phyloP scores from a whole-genome alignment of 1,140 invertebrate species.

The Drosophila subobscura region DNA sequence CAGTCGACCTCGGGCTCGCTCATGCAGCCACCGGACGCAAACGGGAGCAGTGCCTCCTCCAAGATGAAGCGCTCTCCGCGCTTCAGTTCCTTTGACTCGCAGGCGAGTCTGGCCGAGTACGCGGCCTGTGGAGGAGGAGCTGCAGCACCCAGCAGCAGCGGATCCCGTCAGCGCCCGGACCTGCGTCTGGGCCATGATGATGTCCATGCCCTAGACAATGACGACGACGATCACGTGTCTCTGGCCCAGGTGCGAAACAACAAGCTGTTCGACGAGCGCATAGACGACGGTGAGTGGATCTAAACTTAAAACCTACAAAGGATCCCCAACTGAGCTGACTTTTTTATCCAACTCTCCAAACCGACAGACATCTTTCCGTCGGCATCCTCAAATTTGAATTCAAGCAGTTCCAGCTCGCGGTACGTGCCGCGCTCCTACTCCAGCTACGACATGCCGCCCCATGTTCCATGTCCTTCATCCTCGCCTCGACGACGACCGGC shows the following conservation, averaged over 20 bases:
- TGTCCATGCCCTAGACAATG: conserved; percentile 42
- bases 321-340: too few species aligned
- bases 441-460: conserved; percentile 78
- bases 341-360: neutral
- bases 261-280: conserved; percentile 64
- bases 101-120: conserved; percentile 82
- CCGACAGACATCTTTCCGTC: conserved; percentile 64
- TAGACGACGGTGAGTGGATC: conserved; percentile 55
- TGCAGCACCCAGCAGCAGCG: conserved; percentile 10
- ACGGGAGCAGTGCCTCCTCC: conserved; percentile 61
- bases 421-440: conserved; percentile 81
- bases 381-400: conserved; percentile 51
- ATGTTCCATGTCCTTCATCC: conserved; percentile 30
- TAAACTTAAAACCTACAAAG: too few species aligned
- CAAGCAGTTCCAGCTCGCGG: conserved; percentile 39
- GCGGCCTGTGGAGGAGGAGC: conserved; percentile 49
- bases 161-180: conserved; percentile 41
- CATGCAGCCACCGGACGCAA: conserved; percentile 61
- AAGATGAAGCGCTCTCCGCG: conserved; percentile 83
- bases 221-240: conserved; percentile 60
- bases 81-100: conserved; percentile 83
- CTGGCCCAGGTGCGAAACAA: conserved; percentile 64
- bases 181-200: conserved; percentile 42
- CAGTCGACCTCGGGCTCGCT: conserved; percentile 72
- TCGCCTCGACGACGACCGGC: conserved; percentile 66